Conservation (phyloP, 2,113 vertebrate genomes). For the Oreamnos americanus region DNA sequence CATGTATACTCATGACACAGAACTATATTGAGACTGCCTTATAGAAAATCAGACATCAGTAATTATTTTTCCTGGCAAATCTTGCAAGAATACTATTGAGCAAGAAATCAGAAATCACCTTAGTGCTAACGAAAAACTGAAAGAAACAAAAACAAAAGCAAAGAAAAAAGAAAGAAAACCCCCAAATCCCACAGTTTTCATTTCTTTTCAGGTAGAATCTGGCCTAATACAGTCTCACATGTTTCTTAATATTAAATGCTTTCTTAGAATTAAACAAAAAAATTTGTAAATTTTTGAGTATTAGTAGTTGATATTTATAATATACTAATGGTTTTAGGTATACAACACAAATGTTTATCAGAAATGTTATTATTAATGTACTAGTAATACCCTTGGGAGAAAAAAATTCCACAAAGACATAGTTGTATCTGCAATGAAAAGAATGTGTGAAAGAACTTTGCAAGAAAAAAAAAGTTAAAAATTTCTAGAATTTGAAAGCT, state of each 20-base stretch:
- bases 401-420: not conserved
- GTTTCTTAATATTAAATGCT: not conserved
- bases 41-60: not conserved
- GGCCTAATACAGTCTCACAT: not conserved
- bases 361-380: not conserved
- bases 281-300: not conserved
- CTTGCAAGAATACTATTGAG: not conserved
- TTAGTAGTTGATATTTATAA: not conserved
- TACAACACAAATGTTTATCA: not conserved
- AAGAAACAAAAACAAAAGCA: not conserved
- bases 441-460: not conserved
- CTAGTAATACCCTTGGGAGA: not conserved
- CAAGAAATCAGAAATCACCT: not conserved
- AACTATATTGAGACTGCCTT: not conserved
- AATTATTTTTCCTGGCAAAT: not conserved
- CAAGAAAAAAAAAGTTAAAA: not conserved
- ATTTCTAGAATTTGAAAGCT: constrained; percentile 7
- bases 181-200: not conserved
- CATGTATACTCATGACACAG: not conserved
- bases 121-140: not conserved
- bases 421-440: not conserved
- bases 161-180: not conserved
- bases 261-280: not conserved
- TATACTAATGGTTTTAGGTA: not conserved
- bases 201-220: constrained; percentile 4